Percentiles rank a stretch among this genome's conserved stretches.
Evolutionary conservation across 2,113 vertebrate species (phyloP).

Genomic region (Galemys pyrenaicus): DNA sequence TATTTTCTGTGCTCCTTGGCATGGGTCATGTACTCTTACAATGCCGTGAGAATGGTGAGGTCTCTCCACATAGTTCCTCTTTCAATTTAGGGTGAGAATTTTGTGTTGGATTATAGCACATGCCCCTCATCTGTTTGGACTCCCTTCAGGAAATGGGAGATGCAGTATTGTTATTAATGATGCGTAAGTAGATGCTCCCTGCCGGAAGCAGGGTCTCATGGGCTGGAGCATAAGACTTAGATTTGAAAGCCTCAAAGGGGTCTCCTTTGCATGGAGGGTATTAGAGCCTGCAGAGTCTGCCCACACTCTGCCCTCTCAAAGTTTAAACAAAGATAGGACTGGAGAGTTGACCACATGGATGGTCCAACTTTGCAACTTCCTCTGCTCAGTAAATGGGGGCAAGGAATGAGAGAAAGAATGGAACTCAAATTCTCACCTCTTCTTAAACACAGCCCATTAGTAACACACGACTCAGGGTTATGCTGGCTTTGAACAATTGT

Average conservation of each 20-base stretch:
- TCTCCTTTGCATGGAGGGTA: not conserved
- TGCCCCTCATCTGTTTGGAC: not conserved
- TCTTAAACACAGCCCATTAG: not conserved
- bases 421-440: not conserved
- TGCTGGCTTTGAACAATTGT: conserved; percentile 1
- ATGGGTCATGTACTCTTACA: not conserved
- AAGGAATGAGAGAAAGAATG: not conserved
- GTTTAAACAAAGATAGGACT: not conserved
- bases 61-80: not conserved
- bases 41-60: not conserved
- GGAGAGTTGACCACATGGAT: not conserved
- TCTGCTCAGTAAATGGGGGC: not conserved
- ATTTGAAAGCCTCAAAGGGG: not conserved
- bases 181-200: not conserved
- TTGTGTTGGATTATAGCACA: not conserved
- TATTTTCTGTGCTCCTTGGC: not conserved
- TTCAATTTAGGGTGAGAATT: not conserved
- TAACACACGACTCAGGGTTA: not conserved
- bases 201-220: not conserved
- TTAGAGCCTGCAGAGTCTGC: not conserved
- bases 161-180: not conserved
- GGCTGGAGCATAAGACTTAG: not conserved
- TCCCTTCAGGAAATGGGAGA: not conserved
- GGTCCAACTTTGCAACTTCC: not conserved
- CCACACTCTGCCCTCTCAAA: not conserved